These are phyloP conservation scores for Paedocypris micromegethes DNA, from an alignment of 2,797 vertebrate species.

Conservation along the genomic window DNA sequence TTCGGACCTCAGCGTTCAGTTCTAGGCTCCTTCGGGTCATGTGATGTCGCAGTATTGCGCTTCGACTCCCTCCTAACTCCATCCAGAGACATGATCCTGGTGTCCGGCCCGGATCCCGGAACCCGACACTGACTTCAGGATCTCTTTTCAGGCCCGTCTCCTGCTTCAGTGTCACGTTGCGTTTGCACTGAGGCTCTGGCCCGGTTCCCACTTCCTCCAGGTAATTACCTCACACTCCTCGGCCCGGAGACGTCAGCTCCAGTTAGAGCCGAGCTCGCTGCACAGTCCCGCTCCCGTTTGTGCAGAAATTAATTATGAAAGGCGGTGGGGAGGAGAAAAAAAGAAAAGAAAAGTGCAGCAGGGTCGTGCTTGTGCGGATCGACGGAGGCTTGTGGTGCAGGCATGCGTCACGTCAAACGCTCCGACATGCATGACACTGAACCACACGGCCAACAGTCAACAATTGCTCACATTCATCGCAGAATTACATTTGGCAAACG, in stretches of 20 bases:
- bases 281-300: slow-evolving; percentile 43
- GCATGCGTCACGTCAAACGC: too few relatives aligned
- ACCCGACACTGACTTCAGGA: slow-evolving; percentile 31
- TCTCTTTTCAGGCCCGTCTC: slow-evolving; percentile 34
- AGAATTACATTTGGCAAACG: too few relatives aligned
- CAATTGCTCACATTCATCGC: too few relatives aligned
- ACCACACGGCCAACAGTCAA: too few relatives aligned
- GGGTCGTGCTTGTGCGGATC: background rate
- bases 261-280: slow-evolving; percentile 38
- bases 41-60: background rate
- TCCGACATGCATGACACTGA: too few relatives aligned
- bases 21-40: too few relatives aligned
- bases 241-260: slow-evolving; percentile 48
- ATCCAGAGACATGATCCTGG: slow-evolving; percentile 2
- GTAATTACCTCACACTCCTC: slow-evolving; percentile 44
- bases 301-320: slow-evolving; percentile 40
- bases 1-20: too few relatives aligned
- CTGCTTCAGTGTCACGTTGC: slow-evolving; percentile 26
- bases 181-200: slow-evolving; percentile 39
- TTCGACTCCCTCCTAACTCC: slow-evolving; percentile 14
- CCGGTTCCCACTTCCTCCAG: slow-evolving; percentile 46
- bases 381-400: too few relatives aligned
- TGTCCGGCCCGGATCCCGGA: slow-evolving; percentile 17
- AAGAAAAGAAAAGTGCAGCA: slow-evolving; percentile 16
- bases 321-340: slow-evolving; percentile 9